Conservation (phyloP, 2,113 vertebrate genomes). For the Balaeniceps rex region DNA sequence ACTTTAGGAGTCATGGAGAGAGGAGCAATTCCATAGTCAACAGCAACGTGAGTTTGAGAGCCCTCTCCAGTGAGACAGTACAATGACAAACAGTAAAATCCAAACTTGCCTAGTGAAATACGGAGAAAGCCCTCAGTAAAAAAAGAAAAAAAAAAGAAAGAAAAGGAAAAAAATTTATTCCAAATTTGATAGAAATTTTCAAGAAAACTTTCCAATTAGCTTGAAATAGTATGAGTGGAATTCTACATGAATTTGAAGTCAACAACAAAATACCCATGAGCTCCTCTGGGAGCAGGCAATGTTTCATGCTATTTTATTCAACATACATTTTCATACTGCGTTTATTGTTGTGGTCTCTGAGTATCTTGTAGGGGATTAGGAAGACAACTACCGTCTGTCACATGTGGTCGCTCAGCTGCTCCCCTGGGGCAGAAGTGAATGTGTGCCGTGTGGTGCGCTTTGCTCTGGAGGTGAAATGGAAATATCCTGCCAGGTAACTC, state of each 20-base stretch:
- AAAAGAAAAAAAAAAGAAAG: not conserved
- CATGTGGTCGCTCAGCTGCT: not conserved
- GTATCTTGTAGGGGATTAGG: not conserved
- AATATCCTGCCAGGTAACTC: not conserved
- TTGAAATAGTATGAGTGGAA: not conserved
- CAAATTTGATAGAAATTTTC: not conserved
- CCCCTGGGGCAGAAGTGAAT: not conserved
- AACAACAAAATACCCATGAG: not conserved
- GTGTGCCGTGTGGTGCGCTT: fast-evolving
- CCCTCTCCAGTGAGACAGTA: not conserved
- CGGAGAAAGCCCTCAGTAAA: not conserved
- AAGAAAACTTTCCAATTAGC: not conserved
- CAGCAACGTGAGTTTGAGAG: not conserved
- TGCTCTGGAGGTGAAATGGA: not conserved
- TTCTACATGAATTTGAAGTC: not conserved
- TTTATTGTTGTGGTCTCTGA: not conserved
- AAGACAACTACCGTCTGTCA: not conserved
- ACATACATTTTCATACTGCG: not conserved
- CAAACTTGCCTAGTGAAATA: not conserved
- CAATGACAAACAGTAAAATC: not conserved
- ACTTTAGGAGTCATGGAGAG: not conserved
- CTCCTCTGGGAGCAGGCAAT: not conserved
- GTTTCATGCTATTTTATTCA: not conserved
- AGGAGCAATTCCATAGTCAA: not conserved
- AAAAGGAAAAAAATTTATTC: not conserved